These are phyloP conservation scores for Lycorma delicatula DNA, from an alignment of 1,140 invertebrate species.

Conservation along the genomic window DNA sequence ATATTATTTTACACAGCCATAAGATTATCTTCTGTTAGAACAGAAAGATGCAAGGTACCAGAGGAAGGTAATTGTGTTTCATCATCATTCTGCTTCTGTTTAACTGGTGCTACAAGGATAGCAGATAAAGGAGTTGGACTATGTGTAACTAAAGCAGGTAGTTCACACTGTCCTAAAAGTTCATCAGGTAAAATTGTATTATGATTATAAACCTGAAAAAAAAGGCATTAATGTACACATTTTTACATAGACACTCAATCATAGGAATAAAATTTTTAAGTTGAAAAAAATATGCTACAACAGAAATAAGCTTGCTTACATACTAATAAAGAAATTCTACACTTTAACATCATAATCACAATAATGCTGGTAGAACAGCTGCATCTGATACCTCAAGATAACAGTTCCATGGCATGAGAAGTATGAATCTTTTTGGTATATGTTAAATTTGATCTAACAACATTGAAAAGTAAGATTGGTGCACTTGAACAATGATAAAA, in stretches of 20 bases:
- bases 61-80: neutral
- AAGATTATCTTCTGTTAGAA: slow-evolving; percentile 28
- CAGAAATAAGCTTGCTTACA: no score
- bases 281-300: no score
- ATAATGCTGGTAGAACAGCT: no score
- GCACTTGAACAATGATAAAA: no score
- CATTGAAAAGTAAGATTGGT: no score
- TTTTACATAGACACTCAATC: neutral
- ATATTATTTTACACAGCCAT: slow-evolving; percentile 25
- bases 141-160: slow-evolving; percentile 28
- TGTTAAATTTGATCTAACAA: no score
- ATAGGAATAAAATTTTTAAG: no score
- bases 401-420: no score
- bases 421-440: no score
- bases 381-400: no score
- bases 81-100: neutral
- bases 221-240: neutral
- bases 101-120: slow-evolving; percentile 9
- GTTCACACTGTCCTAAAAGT: slow-evolving; percentile 26
- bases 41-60: slow-evolving; percentile 21
- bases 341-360: no score
- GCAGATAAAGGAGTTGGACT: slow-evolving; percentile 19
- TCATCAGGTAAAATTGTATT: slow-evolving; percentile 22
- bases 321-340: no score
- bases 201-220: slow-evolving; percentile 25